Evolutionary conservation across 2,888 invertebrate species (phyloP), one percentile per base, ranked within the genome.

Genomic region (Eupithecia pulchellata): DNA sequence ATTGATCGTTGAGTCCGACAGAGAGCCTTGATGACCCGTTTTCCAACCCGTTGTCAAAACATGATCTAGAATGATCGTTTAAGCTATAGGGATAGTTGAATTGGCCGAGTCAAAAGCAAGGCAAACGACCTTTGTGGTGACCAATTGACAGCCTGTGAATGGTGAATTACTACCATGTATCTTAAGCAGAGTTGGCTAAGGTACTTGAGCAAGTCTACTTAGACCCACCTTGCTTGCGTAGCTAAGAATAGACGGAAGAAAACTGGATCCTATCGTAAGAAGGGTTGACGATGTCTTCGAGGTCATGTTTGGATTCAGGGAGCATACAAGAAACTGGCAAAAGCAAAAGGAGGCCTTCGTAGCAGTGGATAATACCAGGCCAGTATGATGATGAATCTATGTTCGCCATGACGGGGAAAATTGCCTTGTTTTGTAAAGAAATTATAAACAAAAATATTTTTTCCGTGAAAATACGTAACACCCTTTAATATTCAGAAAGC

Each of bases 1-100:
- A 79, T 79, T 71, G 73, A 75, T 68, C 78, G 75, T 79, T 74
- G 69, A 71, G 78, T 77, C 72, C 71, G 76, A 75, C 57, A 42
- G 32, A 57, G 57, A 32, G 61, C 34, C 61, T 34, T 36, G 61
- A 61, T 61, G 61, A 25, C 61, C 61, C 61, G 64, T 74, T 64
- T 71, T 66, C 58, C 17, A 60, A 60, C 58, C 58, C 58, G 58
- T 60, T 60, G 29, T 60, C 58, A 30, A 30, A 60, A 60, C 32
- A 60, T 20, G 11, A 30, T 29, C 29, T 57, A 29, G 29, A 17
- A 17, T 60, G 11, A n/a, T 17, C 1, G 17, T 1, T 58, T 1
- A 30, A 29, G 30, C 58, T 30, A 25, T 29, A 11, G 1, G 2
- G 36, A 3, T 36, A 13, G 4, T 14, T 11, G 36, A n/a, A n/a